phyloP scores from a whole-genome alignment of 53 echinoderm and acorn worm genomes.

The Stichopus horrens region DNA sequence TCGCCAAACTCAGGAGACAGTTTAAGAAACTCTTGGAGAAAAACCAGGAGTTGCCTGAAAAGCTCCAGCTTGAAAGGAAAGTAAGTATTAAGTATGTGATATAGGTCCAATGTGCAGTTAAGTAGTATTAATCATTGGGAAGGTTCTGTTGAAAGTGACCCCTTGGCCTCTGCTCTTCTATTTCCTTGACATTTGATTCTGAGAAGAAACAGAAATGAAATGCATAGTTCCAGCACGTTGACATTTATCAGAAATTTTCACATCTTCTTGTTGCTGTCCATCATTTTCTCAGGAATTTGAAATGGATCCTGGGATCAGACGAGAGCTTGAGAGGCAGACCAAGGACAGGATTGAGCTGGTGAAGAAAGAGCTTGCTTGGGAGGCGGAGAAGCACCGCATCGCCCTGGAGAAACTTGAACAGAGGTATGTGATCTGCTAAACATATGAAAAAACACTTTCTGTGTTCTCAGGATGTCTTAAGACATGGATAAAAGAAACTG shows the following conservation, averaged over 20 bases:
- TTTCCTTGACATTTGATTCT: too few relatives aligned
- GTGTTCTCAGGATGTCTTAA: too few relatives aligned
- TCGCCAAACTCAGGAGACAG: constrained; percentile 86
- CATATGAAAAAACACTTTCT: too few relatives aligned
- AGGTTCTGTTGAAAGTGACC: background rate
- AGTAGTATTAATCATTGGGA: background rate
- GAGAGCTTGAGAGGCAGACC: constrained; percentile 85
- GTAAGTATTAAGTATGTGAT: constrained; percentile 35
- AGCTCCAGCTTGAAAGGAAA: constrained; percentile 90
- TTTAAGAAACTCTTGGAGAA: constrained; percentile 92
- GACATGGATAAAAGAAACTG: too few relatives aligned
- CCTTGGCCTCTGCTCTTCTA: too few relatives aligned
- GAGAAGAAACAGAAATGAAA: too few relatives aligned
- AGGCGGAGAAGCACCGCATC: constrained; percentile 83
- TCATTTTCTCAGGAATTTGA: constrained; percentile 83
- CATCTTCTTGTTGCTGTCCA: background rate
- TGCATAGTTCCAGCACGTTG: too few relatives aligned
- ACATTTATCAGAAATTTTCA: too few relatives aligned
- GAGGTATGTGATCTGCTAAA: constrained; percentile 58
- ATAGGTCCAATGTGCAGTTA: background rate
- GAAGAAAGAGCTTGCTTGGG: constrained; percentile 84
- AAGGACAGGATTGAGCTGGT: constrained; percentile 88
- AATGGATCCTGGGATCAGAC: constrained; percentile 94
- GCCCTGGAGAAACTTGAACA: constrained; percentile 81
- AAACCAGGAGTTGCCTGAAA: constrained; percentile 81